phyloP scores from a whole-genome alignment of 2,888 invertebrate species.

The Aphodius granarius region DNA sequence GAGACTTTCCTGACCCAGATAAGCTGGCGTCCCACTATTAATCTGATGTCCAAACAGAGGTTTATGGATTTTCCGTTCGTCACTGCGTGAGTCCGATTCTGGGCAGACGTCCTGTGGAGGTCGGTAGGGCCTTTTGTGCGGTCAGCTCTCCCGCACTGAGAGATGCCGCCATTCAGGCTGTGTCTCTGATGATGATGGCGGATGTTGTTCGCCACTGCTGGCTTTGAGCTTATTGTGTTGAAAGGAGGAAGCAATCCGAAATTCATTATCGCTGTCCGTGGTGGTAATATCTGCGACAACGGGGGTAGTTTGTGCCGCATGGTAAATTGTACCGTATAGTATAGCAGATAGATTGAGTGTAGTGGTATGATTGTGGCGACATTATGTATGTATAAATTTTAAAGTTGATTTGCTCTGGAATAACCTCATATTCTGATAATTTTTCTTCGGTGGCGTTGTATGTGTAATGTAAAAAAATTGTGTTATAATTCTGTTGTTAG shows the following conservation, averaged over 20 bases:
- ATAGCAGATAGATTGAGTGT: too few relatives aligned
- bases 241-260: neutral
- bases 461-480: too few relatives aligned
- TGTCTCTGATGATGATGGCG: neutral
- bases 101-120: neutral
- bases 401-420: too few relatives aligned
- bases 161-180: neutral
- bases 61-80: neutral
- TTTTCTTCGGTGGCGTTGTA: too few relatives aligned
- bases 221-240: neutral
- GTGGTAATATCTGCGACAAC: neutral
- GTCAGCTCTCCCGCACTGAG: neutral
- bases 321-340: too few relatives aligned
- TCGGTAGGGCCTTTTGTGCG: neutral
- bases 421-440: too few relatives aligned
- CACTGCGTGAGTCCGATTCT: neutral
- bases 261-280: neutral
- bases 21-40: neutral
- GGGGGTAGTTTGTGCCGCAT: neutral
- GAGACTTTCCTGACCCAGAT: neutral
- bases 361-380: too few relatives aligned
- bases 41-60: neutral
- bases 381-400: too few relatives aligned
- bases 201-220: neutral
- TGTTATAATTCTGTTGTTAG: too few relatives aligned